phyloP scores from a whole-genome alignment of 2,888 invertebrate genomes.

The Chloroclystis v-ata region DNA sequence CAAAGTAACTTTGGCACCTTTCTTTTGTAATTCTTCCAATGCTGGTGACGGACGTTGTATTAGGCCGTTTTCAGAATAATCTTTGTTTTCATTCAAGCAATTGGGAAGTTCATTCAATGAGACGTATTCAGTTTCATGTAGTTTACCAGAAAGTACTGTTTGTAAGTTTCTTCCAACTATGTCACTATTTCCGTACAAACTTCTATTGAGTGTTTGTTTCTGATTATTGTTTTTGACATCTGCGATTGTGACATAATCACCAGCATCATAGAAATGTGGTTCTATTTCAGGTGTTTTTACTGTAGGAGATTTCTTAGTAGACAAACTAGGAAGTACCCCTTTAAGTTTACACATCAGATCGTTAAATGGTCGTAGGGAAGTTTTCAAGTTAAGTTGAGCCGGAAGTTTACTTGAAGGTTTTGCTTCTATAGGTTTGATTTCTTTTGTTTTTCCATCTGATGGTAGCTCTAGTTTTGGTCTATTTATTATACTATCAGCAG shows the following conservation, averaged over 20 bases:
- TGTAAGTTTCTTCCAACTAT: conserved; percentile 81
- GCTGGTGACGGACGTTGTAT: conserved; percentile 52
- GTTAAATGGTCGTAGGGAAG: conserved; percentile 80
- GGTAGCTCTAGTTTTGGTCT: conserved; percentile 68
- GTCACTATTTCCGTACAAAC: conserved; percentile 82
- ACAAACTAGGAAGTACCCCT: conserved; percentile 77
- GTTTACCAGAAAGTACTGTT: conserved; percentile 78
- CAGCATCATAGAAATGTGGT: conserved; percentile 79
- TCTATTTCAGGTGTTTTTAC: conserved; percentile 63
- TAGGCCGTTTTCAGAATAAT: conserved; percentile 58
- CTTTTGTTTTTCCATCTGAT: conserved; percentile 51
- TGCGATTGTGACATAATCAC: conserved; percentile 91
- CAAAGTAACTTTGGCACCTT: conserved; percentile 88
- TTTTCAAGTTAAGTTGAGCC: conserved; percentile 52
- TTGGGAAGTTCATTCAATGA: conserved; percentile 88
- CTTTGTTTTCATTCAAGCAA: conserved; percentile 63
- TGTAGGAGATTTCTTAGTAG: conserved; percentile 71
- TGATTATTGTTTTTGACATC: conserved; percentile 89
- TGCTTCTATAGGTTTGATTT: conserved; percentile 45
- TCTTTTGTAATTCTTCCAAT: conserved; percentile 68
- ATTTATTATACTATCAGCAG: conserved; percentile 32
- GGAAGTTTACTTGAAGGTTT: conserved; percentile 39
- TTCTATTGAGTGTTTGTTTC: conserved; percentile 67
- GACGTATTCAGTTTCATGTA: conserved; percentile 86
- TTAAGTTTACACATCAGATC: conserved; percentile 85